Percentiles rank a stretch among this genome's conserved stretches.
phyloP scores from a whole-genome alignment of 2,797 vertebrate genomes.

The Phoxinus dragarum region DNA sequence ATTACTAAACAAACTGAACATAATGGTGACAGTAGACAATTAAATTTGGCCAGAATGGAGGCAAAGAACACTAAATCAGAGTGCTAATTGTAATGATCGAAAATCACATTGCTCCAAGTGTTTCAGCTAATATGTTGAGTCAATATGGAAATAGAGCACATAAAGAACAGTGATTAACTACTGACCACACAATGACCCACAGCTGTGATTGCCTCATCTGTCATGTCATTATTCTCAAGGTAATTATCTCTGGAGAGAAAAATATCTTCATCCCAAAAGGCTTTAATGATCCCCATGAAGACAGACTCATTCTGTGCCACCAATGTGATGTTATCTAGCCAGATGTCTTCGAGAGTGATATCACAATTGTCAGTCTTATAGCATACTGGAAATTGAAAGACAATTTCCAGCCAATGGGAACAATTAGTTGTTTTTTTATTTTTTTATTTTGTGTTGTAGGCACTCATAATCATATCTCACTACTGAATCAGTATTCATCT shows the following conservation, averaged over 20 bases:
- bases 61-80: conserved; percentile 11
- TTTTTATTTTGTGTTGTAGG: not conserved
- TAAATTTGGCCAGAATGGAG: not conserved
- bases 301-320: conserved; percentile 21
- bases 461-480: not conserved
- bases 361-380: conserved; percentile 7
- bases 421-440: conserved; percentile 14
- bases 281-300: conserved; percentile 27
- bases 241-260: conserved; percentile 52
- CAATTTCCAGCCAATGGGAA: conserved; percentile 30
- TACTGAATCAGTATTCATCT: conserved; percentile 19
- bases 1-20: not conserved
- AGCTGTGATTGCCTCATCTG: conserved; percentile 53
- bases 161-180: conserved; percentile 58
- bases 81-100: conserved; percentile 32
- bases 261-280: conserved; percentile 40
- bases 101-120: conserved; percentile 40
- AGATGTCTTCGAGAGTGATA: conserved; percentile 11
- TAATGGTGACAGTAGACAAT: not conserved
- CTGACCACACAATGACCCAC: conserved; percentile 57
- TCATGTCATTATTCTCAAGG: conserved; percentile 51
- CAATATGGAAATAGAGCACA: conserved; percentile 48
- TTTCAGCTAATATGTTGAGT: conserved; percentile 51
- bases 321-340: conserved; percentile 9
- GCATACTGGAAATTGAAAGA: conserved; percentile 26